phyloP scores from a whole-genome alignment of 2,888 invertebrate genomes.

The Tiliacea citrago region DNA sequence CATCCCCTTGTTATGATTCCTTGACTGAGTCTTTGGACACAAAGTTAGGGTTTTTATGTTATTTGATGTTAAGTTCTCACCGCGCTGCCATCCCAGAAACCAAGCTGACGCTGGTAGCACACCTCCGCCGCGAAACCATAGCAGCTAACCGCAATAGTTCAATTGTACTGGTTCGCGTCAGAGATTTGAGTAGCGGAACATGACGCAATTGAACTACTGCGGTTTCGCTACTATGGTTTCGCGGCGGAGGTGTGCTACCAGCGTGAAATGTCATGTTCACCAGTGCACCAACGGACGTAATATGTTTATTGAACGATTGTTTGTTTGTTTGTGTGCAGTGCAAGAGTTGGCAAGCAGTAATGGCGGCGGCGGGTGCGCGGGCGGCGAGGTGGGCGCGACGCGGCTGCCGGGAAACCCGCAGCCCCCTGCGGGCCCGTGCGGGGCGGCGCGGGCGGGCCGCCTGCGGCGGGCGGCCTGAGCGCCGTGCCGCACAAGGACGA shows the following conservation, averaged over 20 bases:
- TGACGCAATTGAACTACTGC: too few species aligned
- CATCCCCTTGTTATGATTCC: not conserved
- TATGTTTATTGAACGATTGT: not conserved
- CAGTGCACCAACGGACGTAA: not conserved
- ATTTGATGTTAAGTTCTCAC: too few species aligned
- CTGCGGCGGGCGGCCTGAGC: conserved; percentile 98
- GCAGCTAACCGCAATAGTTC: too few species aligned
- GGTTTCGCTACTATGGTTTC: too few species aligned
- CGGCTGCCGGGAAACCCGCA: conserved; percentile 97
- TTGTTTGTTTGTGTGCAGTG: conserved; percentile 86
- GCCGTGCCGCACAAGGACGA: conserved; percentile 96
- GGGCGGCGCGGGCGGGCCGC: conserved; percentile 96
- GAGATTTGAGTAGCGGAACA: too few species aligned
- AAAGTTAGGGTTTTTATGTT: not conserved
- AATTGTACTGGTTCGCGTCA: too few species aligned
- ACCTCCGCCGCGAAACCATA: too few species aligned
- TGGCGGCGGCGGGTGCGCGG: conserved; percentile 89
- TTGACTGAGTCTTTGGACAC: too few species aligned
- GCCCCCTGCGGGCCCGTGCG: conserved; percentile 97
- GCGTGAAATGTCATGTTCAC: not conserved
- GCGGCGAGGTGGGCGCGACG: conserved; percentile 88
- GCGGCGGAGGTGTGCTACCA: too few species aligned
- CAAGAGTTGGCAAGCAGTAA: conserved; percentile 94
- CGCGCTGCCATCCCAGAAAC: not conserved
- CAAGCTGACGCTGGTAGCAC: too few species aligned